Percentiles rank a stretch among this genome's conserved stretches.
Conservation (phyloP, 2,797 vertebrate species). For the Enteromius viviparus region DNA sequence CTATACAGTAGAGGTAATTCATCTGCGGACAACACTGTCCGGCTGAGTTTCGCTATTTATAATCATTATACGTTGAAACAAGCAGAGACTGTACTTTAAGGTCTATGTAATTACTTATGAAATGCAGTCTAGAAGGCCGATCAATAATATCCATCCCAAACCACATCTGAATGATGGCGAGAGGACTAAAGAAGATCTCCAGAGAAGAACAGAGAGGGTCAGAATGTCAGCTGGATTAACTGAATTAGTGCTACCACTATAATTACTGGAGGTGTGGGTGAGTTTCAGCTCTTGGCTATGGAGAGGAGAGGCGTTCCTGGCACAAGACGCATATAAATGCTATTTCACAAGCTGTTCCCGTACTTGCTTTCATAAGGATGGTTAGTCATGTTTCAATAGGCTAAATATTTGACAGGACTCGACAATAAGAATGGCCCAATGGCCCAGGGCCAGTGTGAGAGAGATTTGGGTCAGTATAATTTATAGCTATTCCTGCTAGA, state of each 20-base stretch:
- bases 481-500: not conserved
- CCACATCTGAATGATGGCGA: constrained; percentile 21
- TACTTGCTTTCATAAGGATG: constrained; percentile 10
- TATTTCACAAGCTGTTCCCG: constrained; percentile 33
- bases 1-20: constrained; percentile 44
- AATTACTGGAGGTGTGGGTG: constrained; percentile 43
- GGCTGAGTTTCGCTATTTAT: constrained; percentile 32
- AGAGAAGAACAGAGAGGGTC: constrained; percentile 18
- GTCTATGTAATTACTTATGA: constrained; percentile 38
- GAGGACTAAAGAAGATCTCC: constrained; percentile 7
- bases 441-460: not conserved
- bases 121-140: constrained; percentile 9
- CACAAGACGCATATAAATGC: constrained; percentile 8
- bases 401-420: constrained; percentile 7
- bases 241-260: constrained; percentile 40
- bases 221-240: constrained; percentile 42
- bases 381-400: constrained; percentile 21
- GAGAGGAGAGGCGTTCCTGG: constrained; percentile 35
- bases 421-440: not conserved
- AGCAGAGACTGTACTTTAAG: constrained; percentile 15
- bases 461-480: constrained; percentile 1
- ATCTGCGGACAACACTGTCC: constrained; percentile 7
- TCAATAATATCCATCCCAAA: constrained; percentile 27
- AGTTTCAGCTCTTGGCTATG: constrained; percentile 26
- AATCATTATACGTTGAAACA: constrained; percentile 36